A percentile compares a stretch with the other conserved stretches of the same genome.
phyloP scores from a whole-genome alignment of 53 echinoderm and acorn worm genomes.

The Hippasteria phrygiana region DNA sequence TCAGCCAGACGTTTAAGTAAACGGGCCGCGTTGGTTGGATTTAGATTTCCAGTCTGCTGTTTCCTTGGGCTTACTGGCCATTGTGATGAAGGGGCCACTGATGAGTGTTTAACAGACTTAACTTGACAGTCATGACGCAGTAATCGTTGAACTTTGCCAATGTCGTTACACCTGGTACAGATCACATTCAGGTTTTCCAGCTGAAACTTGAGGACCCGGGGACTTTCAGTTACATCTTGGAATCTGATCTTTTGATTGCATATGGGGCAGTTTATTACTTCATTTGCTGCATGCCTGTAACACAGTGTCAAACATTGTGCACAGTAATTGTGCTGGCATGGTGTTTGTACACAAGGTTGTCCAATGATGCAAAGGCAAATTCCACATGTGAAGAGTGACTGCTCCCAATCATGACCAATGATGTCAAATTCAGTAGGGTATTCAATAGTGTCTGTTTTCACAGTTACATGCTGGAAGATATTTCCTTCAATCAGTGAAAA shows the following conservation, averaged over 20 bases:
- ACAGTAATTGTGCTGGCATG: constrained; percentile 45
- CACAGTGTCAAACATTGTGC: constrained; percentile 15
- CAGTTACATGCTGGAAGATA: constrained; percentile 3
- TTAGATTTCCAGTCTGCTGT: neutral
- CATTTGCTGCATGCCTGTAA: neutral
- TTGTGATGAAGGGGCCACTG: neutral
- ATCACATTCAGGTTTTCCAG: constrained; percentile 13
- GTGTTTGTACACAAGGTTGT: constrained; percentile 16
- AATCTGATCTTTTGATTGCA: neutral
- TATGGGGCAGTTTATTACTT: constrained; percentile 4
- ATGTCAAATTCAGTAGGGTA: constrained; percentile 10
- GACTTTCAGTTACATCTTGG: constrained; percentile 11
- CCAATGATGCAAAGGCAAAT: constrained; percentile 9
- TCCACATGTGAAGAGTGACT: constrained; percentile 6
- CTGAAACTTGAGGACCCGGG: constrained; percentile 14
- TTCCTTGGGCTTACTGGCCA: neutral
- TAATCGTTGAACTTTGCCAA: neutral
- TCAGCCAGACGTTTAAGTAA: constrained; percentile 10
- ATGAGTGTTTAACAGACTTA: too few species aligned
- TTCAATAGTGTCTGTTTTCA: neutral
- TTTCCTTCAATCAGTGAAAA: constrained; percentile 26
- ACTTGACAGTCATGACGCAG: constrained; percentile 6
- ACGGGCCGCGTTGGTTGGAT: neutral
- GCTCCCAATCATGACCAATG: constrained; percentile 23
- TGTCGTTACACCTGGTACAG: neutral